Base-by-base conservation (phyloP, 2,797 vertebrate genomes). In the Varecia variegata region DNA sequence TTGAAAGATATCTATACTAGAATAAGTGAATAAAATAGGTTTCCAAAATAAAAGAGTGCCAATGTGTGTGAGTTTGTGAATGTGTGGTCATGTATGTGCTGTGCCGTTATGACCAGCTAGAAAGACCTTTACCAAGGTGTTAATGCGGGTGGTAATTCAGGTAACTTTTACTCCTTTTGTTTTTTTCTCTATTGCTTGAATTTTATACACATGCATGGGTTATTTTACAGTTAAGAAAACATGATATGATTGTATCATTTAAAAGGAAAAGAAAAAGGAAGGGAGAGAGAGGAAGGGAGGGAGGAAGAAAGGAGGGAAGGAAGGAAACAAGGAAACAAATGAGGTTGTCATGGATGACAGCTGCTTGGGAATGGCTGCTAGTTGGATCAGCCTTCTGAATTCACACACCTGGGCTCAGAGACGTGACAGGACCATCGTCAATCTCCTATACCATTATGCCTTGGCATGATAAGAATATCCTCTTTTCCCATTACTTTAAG, bases 401-500 rank as follows among this genome's bases (percentile, higher is more conserved):
- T 85, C 96, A 79, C 40, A 88, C 40, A 38, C 56, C 43, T 76
- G 70, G 38, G 32, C 38, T 92, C 87, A 81, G 38, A 89, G 40
- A 79, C 45, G 32, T 82, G 71, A 92, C 77, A 86, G 90, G 62
- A 74, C 54, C 1, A 10, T 74, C 38, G 11, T 90, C 56, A 81
- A 74, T 90, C 68, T 91, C 43, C 4, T 81, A 27, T 25, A 23
- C 62, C 32, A 76, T 45, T 90, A 32, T 79, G 76, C 90, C 84
- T 82, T 81, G 81, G 70, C 43, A n/a, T 15, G 43, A 81, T 84
- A 79, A 86, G 76, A 87, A 73, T 67, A 3, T 71, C 85, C 45
- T 96, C 54, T 92, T 77, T 91, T 76, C 84, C 76, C 45, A 35
- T 96, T 93, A 88, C 67, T 65, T 50, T 77, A 80, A 95, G 45